Evolutionary conservation across 2,888 invertebrate species (phyloP).

Genomic region (Punctoribates punctum): DNA sequence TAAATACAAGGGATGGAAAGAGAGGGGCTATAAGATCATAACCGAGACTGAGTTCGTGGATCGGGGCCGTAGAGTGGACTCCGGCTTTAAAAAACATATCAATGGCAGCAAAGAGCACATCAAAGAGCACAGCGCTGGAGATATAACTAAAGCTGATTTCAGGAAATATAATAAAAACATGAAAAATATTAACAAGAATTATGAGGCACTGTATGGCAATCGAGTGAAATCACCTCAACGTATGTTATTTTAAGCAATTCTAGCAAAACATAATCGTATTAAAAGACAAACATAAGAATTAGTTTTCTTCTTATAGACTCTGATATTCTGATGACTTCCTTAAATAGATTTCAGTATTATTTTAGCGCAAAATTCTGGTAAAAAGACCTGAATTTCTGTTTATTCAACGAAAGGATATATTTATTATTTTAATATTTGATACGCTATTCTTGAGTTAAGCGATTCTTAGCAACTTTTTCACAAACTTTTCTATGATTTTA

Average conservation of each 20-base stretch:
- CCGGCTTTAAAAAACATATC: background rate
- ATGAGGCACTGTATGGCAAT: constrained; percentile 8
- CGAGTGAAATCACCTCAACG: background rate
- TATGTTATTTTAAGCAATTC: background rate
- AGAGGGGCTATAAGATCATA: constrained; percentile 48
- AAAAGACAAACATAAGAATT: background rate
- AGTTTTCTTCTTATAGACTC: background rate
- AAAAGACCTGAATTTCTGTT: background rate
- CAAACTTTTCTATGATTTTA: background rate
- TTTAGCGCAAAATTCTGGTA: background rate
- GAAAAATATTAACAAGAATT: constrained; percentile 17
- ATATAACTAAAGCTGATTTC: background rate
- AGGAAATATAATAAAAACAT: constrained; percentile 15
- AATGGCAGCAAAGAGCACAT: constrained; percentile 18
- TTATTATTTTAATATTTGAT: background rate
- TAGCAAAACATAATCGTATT: background rate
- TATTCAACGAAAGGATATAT: background rate
- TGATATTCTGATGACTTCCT: background rate
- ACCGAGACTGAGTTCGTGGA: constrained; percentile 48
- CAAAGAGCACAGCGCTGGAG: constrained; percentile 23
- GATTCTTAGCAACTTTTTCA: background rate
- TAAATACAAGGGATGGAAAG: constrained; percentile 46
- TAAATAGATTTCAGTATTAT: constrained; percentile 6
- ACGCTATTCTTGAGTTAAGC: background rate
- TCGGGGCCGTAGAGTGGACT: constrained; percentile 43